Evolutionary conservation across 2,888 invertebrate genomes (phyloP).

Genomic region (Ormyrus labotus): DNA sequence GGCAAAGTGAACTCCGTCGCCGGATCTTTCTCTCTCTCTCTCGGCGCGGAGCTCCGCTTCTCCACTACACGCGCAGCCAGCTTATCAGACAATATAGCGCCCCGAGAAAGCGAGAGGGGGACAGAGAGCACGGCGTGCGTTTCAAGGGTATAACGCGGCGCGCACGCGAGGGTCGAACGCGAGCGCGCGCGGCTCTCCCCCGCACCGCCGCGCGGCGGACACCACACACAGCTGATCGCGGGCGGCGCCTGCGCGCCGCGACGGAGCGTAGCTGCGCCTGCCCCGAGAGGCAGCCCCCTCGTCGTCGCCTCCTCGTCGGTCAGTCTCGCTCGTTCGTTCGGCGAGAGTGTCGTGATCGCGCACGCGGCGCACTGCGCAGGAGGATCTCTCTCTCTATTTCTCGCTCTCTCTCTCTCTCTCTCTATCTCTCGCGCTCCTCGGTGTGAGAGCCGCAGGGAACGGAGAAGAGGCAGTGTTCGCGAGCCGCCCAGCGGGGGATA

Average conservation of each 20-base stretch:
- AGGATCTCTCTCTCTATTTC: neutral
- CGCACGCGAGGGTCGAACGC: neutral
- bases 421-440: neutral
- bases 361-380: neutral
- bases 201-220: too few relatives aligned
- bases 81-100: too few relatives aligned
- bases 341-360: neutral
- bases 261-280: neutral
- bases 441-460: too few relatives aligned
- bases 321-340: too few relatives aligned
- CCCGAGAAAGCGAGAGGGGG: too few relatives aligned
- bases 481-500: neutral
- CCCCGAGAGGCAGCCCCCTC: neutral
- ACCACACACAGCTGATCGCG: constrained; percentile 29
- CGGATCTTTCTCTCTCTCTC: too few relatives aligned
- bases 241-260: too few relatives aligned
- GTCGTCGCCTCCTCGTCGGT: too few relatives aligned
- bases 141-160: constrained; percentile 19
- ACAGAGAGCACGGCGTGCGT: neutral
- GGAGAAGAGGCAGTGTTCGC: neutral
- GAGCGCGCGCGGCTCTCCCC: constrained; percentile 5
- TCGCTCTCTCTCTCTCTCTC: neutral
- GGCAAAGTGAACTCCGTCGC: too few relatives aligned
- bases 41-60: too few relatives aligned
- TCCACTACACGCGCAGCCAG: too few relatives aligned